Conservation (phyloP, 2,113 vertebrate species). For the Caloenas nicobarica region DNA sequence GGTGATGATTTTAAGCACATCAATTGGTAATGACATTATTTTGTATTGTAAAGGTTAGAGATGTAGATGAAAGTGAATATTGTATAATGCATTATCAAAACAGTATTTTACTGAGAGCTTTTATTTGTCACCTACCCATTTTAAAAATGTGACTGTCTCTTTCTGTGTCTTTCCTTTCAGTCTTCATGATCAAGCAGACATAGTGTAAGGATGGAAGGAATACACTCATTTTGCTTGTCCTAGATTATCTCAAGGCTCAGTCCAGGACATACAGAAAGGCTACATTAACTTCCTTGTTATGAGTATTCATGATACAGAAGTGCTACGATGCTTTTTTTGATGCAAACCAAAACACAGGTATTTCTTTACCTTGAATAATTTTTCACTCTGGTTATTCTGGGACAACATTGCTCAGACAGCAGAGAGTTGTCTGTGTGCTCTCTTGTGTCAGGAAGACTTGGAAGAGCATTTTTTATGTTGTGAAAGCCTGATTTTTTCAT, state of each 20-base stretch:
- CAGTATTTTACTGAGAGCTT: background rate
- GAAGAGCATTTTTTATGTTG: fast-evolving
- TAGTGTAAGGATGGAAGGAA: background rate
- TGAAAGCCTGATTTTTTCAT: background rate
- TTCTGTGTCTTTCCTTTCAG: background rate
- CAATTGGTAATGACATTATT: background rate
- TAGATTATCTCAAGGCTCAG: background rate
- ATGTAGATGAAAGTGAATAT: background rate
- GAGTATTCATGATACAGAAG: background rate
- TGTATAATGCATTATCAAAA: background rate
- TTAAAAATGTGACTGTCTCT: background rate
- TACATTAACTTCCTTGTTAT: background rate
- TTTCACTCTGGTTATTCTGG: background rate
- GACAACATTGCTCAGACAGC: background rate
- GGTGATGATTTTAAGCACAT: background rate
- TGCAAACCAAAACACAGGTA: background rate
- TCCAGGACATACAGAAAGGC: background rate
- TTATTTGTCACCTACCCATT: background rate
- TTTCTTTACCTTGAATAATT: background rate
- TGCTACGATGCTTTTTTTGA: background rate
- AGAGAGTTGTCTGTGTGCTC: background rate
- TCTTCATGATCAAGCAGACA: background rate
- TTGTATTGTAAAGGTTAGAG: background rate
- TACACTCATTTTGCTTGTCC: fast-evolving
- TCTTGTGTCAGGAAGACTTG: background rate